phyloP scores from a whole-genome alignment of 2,113 vertebrate genomes.

The Cebus imitator region DNA sequence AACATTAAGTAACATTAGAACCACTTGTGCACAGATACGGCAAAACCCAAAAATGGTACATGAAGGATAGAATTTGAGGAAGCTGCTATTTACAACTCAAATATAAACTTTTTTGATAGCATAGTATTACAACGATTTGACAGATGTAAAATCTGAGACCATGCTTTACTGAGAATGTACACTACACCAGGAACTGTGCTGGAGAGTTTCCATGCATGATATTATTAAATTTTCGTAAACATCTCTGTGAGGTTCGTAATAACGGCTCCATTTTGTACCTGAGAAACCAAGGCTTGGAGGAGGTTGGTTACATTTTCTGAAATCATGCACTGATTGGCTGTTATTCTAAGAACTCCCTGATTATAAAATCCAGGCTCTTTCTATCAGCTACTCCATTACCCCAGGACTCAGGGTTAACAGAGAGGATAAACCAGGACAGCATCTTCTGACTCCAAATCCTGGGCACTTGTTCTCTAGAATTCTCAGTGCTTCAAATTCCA shows the following conservation, averaged over 20 bases:
- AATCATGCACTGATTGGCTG: neutral
- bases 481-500: neutral
- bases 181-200: neutral
- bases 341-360: neutral
- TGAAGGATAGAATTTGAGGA: slow-evolving; percentile 10
- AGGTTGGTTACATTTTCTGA: neutral
- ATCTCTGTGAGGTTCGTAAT: neutral
- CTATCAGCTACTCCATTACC: neutral
- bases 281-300: neutral
- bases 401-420: neutral
- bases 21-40: neutral
- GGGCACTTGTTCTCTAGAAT: neutral
- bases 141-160: neutral
- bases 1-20: neutral
- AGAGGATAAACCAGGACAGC: neutral
- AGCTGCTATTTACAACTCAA: neutral
- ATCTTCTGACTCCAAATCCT: neutral
- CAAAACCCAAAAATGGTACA: neutral
- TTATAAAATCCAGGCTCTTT: neutral
- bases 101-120: neutral
- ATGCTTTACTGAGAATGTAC: neutral
- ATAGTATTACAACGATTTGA: neutral
- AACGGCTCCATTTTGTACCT: neutral
- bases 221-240: neutral
- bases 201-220: neutral